Evolutionary conservation across 1,140 invertebrate genomes (phyloP).

Genomic region (Drosophila bocki): DNA sequence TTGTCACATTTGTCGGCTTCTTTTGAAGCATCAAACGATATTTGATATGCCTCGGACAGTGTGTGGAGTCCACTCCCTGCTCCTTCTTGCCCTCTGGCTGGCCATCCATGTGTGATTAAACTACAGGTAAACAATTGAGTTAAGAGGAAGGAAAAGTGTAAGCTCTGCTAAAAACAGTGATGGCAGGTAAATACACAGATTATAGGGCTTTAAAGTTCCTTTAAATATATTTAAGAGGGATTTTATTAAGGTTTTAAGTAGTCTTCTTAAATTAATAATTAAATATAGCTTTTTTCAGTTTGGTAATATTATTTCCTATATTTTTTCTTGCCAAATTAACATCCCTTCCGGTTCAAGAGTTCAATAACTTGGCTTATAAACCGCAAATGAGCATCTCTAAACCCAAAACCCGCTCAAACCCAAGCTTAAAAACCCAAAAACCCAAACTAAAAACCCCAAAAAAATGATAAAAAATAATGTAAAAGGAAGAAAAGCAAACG

Average conservation of each 20-base stretch:
- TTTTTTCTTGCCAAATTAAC: not conserved
- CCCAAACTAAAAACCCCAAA: constrained; percentile 13
- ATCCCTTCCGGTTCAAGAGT: constrained; percentile 7
- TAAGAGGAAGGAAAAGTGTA: constrained; percentile 13
- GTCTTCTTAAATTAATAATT: no score
- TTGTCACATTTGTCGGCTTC: constrained; percentile 70
- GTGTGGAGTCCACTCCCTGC: constrained; percentile 2
- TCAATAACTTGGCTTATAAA: constrained; percentile 56
- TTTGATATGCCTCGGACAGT: constrained; percentile 65
- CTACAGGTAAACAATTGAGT: constrained; percentile 66
- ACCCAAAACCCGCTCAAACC: not conserved
- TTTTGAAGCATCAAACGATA: constrained; percentile 74
- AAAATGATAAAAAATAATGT: not conserved
- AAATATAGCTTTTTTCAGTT: no score
- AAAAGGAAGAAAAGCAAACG: constrained; percentile 26
- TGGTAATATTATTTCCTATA: no score
- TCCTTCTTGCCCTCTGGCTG: constrained; percentile 3
- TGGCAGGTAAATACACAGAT: not conserved
- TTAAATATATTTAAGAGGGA: no score
- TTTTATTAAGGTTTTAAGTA: not conserved
- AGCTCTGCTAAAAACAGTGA: constrained; percentile 3
- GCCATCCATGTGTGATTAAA: constrained; percentile 75
- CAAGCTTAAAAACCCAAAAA: constrained; percentile 10
- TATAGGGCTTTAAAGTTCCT: not conserved
- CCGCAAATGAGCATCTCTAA: constrained; percentile 27